Evolutionary conservation across 2,888 invertebrate species (phyloP).

Genomic region (Epinotia bilunana): DNA sequence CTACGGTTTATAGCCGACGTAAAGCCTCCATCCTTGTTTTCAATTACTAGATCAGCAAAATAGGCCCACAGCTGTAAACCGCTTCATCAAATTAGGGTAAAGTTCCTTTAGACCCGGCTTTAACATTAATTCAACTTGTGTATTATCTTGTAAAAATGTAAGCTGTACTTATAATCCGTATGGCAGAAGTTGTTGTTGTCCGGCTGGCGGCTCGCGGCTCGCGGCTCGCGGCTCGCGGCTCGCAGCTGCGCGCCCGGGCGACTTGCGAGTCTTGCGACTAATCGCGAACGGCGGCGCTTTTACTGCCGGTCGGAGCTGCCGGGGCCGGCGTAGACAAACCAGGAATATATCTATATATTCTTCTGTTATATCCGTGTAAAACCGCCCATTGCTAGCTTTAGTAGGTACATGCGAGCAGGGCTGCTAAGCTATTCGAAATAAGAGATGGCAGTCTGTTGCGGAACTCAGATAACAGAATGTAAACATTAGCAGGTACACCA

Average conservation of each 20-base stretch:
- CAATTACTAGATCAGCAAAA: neutral
- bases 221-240: no score
- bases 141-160: constrained; percentile 19
- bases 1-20: neutral
- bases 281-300: neutral
- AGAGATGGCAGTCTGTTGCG: no score
- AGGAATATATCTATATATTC: no score
- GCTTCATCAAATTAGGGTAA: constrained; percentile 18
- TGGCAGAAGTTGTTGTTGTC: constrained; percentile 1
- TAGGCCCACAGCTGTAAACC: neutral
- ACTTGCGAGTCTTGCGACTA: neutral
- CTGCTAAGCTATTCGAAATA: no score
- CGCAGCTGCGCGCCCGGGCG: neutral
- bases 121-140: constrained; percentile 18
- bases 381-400: no score
- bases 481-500: no score
- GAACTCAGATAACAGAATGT: no score
- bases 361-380: no score
- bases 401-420: no score
- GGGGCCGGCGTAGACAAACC: no score
- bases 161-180: constrained; percentile 1
- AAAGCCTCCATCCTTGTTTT: neutral
- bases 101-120: constrained; percentile 7
- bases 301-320: no score
- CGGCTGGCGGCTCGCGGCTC: no score